These are phyloP conservation scores for Parascotia fuliginaria DNA, from an alignment of 2,888 invertebrate genomes.

Conservation along the genomic window DNA sequence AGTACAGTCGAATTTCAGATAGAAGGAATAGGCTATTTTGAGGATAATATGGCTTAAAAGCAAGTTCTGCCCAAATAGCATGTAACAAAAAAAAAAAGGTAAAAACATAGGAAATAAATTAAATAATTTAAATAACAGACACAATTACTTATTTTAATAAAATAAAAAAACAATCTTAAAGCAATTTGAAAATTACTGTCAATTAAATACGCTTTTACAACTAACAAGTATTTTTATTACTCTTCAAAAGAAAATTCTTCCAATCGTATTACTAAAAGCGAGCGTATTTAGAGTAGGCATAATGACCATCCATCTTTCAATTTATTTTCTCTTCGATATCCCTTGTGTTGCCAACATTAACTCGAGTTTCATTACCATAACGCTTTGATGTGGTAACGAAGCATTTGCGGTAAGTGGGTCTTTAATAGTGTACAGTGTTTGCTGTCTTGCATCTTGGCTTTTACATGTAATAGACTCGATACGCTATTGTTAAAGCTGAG, in stretches of 20 bases:
- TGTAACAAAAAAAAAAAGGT: neutral
- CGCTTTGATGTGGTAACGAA: constrained; percentile 45
- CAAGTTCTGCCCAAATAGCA: no score
- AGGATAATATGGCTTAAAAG: no score
- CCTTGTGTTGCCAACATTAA: constrained; percentile 6
- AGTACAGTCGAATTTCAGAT: no score
- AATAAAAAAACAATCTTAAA: no score
- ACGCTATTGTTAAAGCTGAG: no score
- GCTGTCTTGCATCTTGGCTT: constrained; percentile 1
- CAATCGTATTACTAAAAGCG: neutral
- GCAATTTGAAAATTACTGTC: neutral
- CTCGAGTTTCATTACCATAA: constrained; percentile 37
- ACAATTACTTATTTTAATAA: no score
- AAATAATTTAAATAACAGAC: no score
- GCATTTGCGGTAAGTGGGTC: constrained; percentile 17
- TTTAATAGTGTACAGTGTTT: constrained; percentile 5
- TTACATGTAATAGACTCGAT: neutral
- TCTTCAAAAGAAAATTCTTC: neutral
- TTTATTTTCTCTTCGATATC: constrained; percentile 20
- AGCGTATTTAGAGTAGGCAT: constrained; percentile 5
- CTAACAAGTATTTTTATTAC: neutral
- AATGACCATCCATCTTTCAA: constrained; percentile 27
- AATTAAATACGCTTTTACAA: neutral
- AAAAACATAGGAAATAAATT: no score
- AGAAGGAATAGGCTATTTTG: no score